Base-by-base conservation (phyloP, 2,113 vertebrate species). In the Pomatorhinus ruficollis region DNA sequence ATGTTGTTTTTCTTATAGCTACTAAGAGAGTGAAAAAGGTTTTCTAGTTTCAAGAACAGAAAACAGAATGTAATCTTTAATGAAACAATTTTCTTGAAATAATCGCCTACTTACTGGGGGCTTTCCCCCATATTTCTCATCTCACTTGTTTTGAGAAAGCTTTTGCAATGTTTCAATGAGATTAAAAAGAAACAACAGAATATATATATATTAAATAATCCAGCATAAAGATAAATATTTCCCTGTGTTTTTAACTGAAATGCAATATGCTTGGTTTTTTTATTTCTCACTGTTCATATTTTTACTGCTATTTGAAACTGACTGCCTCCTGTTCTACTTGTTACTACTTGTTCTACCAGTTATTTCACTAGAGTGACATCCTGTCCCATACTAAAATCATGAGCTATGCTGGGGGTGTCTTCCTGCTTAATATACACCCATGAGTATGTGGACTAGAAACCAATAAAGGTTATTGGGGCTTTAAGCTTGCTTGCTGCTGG, bases 91-190 rank as follows among this genome's bases (percentile, higher is more conserved):
- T 13, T 50, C 17, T 60, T 77, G 23, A 65, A 81, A 52, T 78
- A 64, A 56, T 60, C 65, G 2, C 12, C 14, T 81, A 2, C 3
- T 76, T 66, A n/a, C 8, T 35, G n/a, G 4, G 2, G 0, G 2
- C 15, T 30, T 49, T 42, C 0, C 2, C 16, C 11, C 10, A 18
- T 10, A 23, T n/a, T 60, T 87, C 18, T 81, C 24, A 56, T 87
- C 6, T 87, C 70, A 35, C 5, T 76, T 60, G 1, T 54, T 77
- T 69, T 78, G 23, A 52, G 19, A 11, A 76, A 7, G 6, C 30
- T 69, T 70, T 87, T 65, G 2, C 10, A 61, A 70, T 7, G 10
- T 65, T 54, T 84, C 6, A 30, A 37, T 53, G 9, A 64, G 6
- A 39, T 11, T 56, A 18, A 65, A 92, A 47, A 3, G 8, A 53